Conservation (phyloP, 2,797 vertebrate species). For the Nasua narica region DNA sequence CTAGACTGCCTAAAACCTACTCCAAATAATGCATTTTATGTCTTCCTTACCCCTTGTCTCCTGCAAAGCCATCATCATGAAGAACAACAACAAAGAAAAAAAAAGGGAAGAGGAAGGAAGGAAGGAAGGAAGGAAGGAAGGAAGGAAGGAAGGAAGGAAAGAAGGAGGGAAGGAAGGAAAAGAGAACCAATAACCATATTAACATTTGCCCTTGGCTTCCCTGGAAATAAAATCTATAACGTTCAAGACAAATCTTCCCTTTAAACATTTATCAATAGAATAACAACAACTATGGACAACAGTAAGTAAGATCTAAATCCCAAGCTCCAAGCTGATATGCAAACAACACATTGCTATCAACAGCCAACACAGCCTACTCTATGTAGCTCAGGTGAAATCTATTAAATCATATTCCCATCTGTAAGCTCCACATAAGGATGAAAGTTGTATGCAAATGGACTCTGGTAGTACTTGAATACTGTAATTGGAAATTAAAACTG, state of each 20-base stretch:
- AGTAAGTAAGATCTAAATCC: slow-evolving; percentile 24
- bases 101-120: background rate
- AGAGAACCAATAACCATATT: background rate
- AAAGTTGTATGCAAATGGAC: slow-evolving; percentile 37
- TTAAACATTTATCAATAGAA: background rate
- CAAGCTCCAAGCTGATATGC: background rate
- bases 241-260: background rate
- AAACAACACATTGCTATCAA: slow-evolving; percentile 5
- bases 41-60: background rate
- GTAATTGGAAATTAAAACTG: slow-evolving; percentile 43
- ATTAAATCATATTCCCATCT: background rate
- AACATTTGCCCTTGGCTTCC: slow-evolving; percentile 19
- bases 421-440: background rate
- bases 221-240: slow-evolving; percentile 16
- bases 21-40: background rate
- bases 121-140: too few relatives aligned
- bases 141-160: background rate
- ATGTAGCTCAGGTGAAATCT: slow-evolving; percentile 8
- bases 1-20: background rate
- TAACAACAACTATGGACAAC: background rate
- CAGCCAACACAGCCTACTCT: background rate
- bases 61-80: background rate
- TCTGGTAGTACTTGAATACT: slow-evolving; percentile 11
- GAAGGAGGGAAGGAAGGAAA: background rate
- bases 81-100: background rate